Percentiles rank a stretch among this genome's conserved stretches.
These are phyloP conservation scores for Drosophila bunnanda DNA, from an alignment of 2,888 invertebrate species.

Conservation along the genomic window DNA sequence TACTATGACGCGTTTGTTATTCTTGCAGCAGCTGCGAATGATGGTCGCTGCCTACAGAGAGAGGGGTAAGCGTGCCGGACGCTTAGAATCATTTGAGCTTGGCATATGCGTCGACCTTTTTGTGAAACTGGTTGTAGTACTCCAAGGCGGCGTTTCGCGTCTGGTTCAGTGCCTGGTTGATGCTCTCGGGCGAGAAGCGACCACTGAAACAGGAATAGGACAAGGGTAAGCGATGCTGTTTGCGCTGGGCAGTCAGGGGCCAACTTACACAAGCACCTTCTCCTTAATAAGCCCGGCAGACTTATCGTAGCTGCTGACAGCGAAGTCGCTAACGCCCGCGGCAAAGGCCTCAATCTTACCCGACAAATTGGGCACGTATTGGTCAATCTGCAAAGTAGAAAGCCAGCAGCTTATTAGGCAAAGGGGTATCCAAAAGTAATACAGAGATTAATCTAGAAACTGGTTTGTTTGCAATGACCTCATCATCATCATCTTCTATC, in stretches of 20 bases:
- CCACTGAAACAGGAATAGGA: slow-evolving; percentile 86
- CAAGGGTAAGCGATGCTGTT: slow-evolving; percentile 77
- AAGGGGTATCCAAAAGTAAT: not conserved
- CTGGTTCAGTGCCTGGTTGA: slow-evolving; percentile 89
- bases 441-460: slow-evolving; percentile 19
- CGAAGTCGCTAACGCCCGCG: slow-evolving; percentile 84
- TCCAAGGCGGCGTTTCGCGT: slow-evolving; percentile 88
- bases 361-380: slow-evolving; percentile 90
- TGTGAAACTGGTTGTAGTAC: slow-evolving; percentile 90
- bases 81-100: slow-evolving; percentile 88
- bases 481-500: slow-evolving; percentile 44
- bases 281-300: slow-evolving; percentile 88
- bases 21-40: slow-evolving; percentile 38
- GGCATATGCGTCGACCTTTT: slow-evolving; percentile 91
- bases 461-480: slow-evolving; percentile 39
- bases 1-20: slow-evolving; percentile 59
- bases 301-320: slow-evolving; percentile 86
- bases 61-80: slow-evolving; percentile 67
- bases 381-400: slow-evolving; percentile 86
- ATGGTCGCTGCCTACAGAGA: slow-evolving; percentile 26
- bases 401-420: slow-evolving; percentile 5
- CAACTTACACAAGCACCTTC: slow-evolving; percentile 92
- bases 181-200: slow-evolving; percentile 90
- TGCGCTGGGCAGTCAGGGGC: not conserved
- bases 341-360: slow-evolving; percentile 87